Evolutionary conservation across 2,888 invertebrate species (phyloP), one percentile per base, ranked within the genome.

Genomic region (Timandra comae): DNA sequence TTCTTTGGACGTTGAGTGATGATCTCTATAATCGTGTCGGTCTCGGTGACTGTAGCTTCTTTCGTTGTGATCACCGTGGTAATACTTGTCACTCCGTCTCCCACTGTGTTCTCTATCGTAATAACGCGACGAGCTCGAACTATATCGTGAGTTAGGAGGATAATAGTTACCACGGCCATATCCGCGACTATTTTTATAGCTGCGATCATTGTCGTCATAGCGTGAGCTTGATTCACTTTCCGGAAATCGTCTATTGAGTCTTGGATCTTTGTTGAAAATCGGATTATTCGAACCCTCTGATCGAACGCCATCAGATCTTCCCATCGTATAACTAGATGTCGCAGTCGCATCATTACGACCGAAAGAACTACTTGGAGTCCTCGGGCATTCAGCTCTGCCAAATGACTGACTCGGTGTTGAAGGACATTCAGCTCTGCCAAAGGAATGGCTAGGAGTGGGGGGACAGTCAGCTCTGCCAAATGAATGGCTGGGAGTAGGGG

Each of bases 261-360:
- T 72, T 4, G 74, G 76, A 57, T 78, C 79, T 45, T 74, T 68
- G 11, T 29, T 52, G 34, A 49, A 62, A 26, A 51, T 56, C 20
- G 36, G 48, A 30, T 30, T 49, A 23, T 40, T 44, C 7, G 37
- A 30, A 37, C 45, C 35, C 30, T 58, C 46, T 40, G 43, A 16
- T 21, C 44, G n/a, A 8, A 5, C 7, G 8, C 9, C 10, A 10
- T 24, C 24, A 2, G 24, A 10, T 41, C 32, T 16, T 3, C 16
- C 16, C n/a, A n/a, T n/a, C n/a, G n/a, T n/a, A 16, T 16, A 16
- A 6, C 3, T 1, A 6, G 3, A 5, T 5, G 16, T 45, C 7
- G 31, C 9, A 7, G 54, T 44, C 9, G 39, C 35, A 26, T 62
- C 62, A 42, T 46, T 29, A 29, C 54, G 40, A 11, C 51, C 55